Evolutionary conservation across 2,888 invertebrate species (phyloP), one percentile per base, ranked within the genome.

Genomic region (Pseudanteris insignis): DNA sequence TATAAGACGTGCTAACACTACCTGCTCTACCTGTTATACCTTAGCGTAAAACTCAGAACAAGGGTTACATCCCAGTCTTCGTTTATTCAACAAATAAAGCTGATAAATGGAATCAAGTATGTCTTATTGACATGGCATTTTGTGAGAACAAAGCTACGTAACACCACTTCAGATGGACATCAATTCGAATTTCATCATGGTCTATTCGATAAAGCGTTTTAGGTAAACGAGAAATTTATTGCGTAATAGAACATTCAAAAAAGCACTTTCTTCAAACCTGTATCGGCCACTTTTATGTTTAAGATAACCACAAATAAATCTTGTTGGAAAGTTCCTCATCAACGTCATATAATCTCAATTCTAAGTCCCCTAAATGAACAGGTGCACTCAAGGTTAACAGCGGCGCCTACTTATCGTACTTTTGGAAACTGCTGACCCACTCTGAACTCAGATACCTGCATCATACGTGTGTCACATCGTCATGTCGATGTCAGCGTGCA

Each of bases 1-100:
- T 60, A 53, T 50, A 34, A 30, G 38, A 47, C 40, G 46, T 33
- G 43, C 51, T 38, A 40, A 34, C 30, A 7, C 75, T 78, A 78
- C 78, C 78, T 78, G 77, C 74, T 74, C 71, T 76, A 76, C 77
- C 77, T 77, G 77, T 73, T 70, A 65, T 68, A 33, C 43, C 46
- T 18, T 54, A 61, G 59, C 65, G 62, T 53, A 61, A 62, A 44
- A 30, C 51, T 36, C 51, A 32, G 57, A 54, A 46, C 50, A 63
- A 62, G 58, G 66, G 58, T 63, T 57, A 29, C 32, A 24, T 14
- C 32, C 37, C 28, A 6, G 38, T 26, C 26, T 9, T 8, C 36
- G 46, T 15, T 28, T 62, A 60, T 64, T 48, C 59, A 64, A 67
- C 67, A 67, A 68, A 68, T 71, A 51, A 66, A 61, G 68, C 68